Percentiles rank a stretch among this genome's conserved stretches.
phyloP scores from a whole-genome alignment of 2,113 vertebrate genomes.

The Notarius lentiginosus region DNA sequence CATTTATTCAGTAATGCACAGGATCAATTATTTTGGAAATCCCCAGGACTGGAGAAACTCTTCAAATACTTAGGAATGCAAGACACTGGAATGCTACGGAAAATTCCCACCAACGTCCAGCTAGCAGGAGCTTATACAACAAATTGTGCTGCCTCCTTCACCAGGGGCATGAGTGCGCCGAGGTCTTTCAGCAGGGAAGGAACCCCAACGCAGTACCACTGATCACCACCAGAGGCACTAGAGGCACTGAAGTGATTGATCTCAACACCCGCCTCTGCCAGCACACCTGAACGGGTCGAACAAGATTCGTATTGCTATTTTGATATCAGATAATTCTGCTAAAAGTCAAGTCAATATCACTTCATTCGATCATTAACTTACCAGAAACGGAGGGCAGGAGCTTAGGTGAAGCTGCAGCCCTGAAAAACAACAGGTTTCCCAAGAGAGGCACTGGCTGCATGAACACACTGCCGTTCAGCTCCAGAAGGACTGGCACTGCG shows the following conservation, averaged over 20 bases:
- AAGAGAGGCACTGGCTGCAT: conserved; percentile 77
- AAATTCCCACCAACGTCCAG: conserved; percentile 7
- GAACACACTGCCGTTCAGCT: conserved; percentile 78
- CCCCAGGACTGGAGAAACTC: background rate
- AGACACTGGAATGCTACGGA: conserved; percentile 41
- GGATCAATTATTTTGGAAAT: background rate
- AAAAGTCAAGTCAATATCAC: background rate
- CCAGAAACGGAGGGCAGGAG: conserved; percentile 73
- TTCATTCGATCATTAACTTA: conserved; percentile 61
- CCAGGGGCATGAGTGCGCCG: conserved; percentile 67
- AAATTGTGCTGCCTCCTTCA: conserved; percentile 78
- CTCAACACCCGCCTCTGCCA: conserved; percentile 74
- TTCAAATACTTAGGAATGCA: conserved; percentile 7
- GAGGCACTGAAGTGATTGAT: conserved; percentile 85
- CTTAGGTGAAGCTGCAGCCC: conserved; percentile 64
- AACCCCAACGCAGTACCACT: conserved; percentile 81
- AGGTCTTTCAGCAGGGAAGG: conserved; percentile 73
- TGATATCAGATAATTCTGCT: background rate
- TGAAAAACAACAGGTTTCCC: conserved; percentile 82
- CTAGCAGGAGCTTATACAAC: conserved; percentile 63
- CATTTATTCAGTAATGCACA: background rate
- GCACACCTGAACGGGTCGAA: conserved; percentile 69
- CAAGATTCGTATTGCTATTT: background rate
- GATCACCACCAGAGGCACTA: conserved; percentile 61
- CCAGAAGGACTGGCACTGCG: conserved; percentile 74